phyloP scores from a whole-genome alignment of 2,113 vertebrate genomes.

The Eptesicus fuscus region DNA sequence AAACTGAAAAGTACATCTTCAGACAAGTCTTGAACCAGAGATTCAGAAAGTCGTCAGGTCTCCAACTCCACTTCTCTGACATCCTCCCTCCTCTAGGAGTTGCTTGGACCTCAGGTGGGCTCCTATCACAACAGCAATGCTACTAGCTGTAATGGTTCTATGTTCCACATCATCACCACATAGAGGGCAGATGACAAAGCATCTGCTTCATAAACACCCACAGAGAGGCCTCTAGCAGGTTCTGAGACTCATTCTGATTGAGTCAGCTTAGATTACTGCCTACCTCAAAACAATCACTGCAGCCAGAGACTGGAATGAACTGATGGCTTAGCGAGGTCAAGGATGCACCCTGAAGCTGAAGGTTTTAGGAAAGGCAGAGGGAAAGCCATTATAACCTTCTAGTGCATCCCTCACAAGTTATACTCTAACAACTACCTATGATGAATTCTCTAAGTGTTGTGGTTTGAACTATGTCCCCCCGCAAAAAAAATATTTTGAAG shows the following conservation, averaged over 20 bases:
- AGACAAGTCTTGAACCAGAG: background rate
- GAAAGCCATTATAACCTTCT: background rate
- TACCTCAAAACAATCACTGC: constrained; percentile 9
- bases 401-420: background rate
- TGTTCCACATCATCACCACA: background rate
- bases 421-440: background rate
- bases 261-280: background rate
- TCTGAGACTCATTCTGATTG: background rate
- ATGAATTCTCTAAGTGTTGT: background rate
- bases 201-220: constrained; percentile 1
- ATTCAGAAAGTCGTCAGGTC: background rate
- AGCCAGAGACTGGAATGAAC: background rate
- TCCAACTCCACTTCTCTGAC: background rate
- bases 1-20: background rate
- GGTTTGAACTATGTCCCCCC: background rate
- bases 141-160: background rate
- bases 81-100: background rate
- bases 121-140: background rate
- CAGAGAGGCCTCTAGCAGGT: background rate
- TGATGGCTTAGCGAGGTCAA: background rate
- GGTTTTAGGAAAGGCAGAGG: background rate
- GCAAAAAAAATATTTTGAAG: background rate
- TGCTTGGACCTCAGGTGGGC: background rate
- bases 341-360: background rate
- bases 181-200: background rate